Base-by-base conservation (phyloP, 2,113 vertebrate species). In the Syrrhaptes paradoxus region DNA sequence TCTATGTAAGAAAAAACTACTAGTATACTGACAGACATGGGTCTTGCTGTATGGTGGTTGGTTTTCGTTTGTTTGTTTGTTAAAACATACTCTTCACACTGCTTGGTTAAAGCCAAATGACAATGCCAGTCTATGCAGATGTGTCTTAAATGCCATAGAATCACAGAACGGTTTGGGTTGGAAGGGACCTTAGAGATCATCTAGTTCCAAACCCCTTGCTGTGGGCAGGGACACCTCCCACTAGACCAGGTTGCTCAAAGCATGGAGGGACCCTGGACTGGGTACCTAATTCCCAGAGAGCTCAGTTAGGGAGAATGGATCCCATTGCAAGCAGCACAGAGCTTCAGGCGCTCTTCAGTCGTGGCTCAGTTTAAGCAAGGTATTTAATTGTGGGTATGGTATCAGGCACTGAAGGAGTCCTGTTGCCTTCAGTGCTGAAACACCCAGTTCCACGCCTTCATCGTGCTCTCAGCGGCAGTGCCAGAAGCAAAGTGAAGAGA, bases 391-490 rank as follows among this genome's bases (percentile, higher is more conserved):
- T 34, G 48, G 32, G 21, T 26, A 10, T 36, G 9, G 36, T 70
- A 17, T 46, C 46, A 13, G 38, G 36, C 49, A 49, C 19, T 3
- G 1, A 38, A 65, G 32, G 26, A 91, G 28, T 36, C 10, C 57
- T 3, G 11, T 41, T 70, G 34, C 32, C 32, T 89, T 84, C 48
- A 32, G 34, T 22, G 51, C 51, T 52, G 63, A 71, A 76, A 65
- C 20, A 41, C n/a, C 19, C 49, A 48, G n/a, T 73, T 80, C 66
- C 43, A 10, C 25, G 17, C 9, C 22, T 38, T 92, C 49, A 10
- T 28, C 2, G 5, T 48, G 52, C 38, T 32, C 41, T 34, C 2
- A 0, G 70, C 4, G 2, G 32, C 55, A 84, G 28, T 0, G 1
- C 15, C 45, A 67, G 54, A 67, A 75, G 7, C 6, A 45, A 73